phyloP scores from a whole-genome alignment of 2,888 invertebrate species.

The Seira ritae region DNA sequence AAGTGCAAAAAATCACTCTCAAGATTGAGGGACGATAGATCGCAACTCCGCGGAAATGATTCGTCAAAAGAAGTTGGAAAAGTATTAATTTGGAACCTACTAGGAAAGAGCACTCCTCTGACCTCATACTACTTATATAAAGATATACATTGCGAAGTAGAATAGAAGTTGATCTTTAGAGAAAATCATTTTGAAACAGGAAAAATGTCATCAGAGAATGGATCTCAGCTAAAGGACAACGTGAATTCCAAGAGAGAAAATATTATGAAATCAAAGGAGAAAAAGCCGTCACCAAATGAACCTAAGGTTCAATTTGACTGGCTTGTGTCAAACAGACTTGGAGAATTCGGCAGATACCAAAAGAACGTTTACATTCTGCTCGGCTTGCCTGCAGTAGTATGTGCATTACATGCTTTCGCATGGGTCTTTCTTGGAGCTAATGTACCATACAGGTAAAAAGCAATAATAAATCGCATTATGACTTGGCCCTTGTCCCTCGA shows the following conservation, averaged over 20 bases:
- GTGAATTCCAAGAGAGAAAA: neutral
- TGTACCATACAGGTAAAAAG: conserved; percentile 80
- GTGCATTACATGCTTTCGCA: conserved; percentile 85
- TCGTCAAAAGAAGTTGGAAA: no score
- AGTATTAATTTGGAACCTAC: no score
- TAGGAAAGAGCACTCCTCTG: no score
- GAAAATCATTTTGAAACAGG: no score
- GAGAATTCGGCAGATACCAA: conserved; percentile 85
- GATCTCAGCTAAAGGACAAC: no score
- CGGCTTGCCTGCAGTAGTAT: conserved; percentile 84
- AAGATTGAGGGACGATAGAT: no score
- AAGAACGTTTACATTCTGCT: conserved; percentile 82
- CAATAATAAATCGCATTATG: conserved; percentile 2
- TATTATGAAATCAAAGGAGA: neutral
- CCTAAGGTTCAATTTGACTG: conserved; percentile 81
- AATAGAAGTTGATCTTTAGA: no score
- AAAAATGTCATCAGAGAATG: no score
- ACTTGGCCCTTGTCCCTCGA: neutral
- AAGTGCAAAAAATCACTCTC: no score
- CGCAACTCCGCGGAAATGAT: no score
- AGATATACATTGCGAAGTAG: no score
- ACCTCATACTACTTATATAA: no score
- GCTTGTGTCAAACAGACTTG: conserved; percentile 81
- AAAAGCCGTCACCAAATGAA: neutral
- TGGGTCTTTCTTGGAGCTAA: conserved; percentile 84